Evolutionary conservation across 2,113 vertebrate species (phyloP).

Genomic region (Calidris pugnax): DNA sequence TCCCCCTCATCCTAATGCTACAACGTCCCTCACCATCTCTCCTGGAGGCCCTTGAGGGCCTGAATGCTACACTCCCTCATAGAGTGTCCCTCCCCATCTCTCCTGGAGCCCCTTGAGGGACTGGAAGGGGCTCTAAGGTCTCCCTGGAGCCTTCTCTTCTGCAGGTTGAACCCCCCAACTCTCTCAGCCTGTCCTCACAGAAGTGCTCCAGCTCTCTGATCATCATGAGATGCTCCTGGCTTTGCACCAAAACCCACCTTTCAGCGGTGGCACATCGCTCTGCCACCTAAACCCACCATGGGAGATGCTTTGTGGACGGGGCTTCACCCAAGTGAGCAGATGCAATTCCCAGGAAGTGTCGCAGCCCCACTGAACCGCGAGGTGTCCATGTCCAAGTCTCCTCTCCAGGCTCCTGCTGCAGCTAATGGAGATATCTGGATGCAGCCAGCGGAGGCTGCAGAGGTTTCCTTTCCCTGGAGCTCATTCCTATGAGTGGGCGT

Average conservation of each 20-base stretch:
- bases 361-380: rapidly evolving
- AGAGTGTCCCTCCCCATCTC: too few relatives aligned
- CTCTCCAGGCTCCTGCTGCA: not conserved
- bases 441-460: not conserved
- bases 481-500: not conserved
- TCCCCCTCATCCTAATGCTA: not conserved
- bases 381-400: not conserved
- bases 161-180: too few relatives aligned
- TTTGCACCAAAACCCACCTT: rapidly evolving
- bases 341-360: not conserved
- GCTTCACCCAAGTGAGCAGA: not conserved
- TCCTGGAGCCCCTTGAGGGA: too few relatives aligned
- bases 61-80: too few relatives aligned
- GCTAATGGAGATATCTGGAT: not conserved
- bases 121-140: too few relatives aligned
- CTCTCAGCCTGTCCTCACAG: too few relatives aligned
- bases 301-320: not conserved
- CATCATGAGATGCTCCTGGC: not conserved
- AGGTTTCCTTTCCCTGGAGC: not conserved
- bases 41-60: too few relatives aligned
- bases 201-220: too few relatives aligned
- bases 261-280: not conserved
- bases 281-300: not conserved
- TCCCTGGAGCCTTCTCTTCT: too few relatives aligned
- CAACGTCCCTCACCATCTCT: too few relatives aligned